Evolutionary conservation across 2,113 vertebrate species (phyloP).

Genomic region (Orcinus orca): DNA sequence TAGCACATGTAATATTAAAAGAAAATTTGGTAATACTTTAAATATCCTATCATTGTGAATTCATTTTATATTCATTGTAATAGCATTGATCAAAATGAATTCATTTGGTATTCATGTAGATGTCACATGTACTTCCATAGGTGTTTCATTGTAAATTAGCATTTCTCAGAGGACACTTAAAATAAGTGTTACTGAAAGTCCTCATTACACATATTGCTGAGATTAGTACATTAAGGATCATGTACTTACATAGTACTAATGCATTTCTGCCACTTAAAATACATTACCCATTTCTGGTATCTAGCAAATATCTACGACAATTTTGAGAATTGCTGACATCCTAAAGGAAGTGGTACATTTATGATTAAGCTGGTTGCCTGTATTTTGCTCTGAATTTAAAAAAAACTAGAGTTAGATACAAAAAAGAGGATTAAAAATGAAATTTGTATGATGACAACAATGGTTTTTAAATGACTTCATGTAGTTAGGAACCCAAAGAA

Average conservation of each 20-base stretch:
- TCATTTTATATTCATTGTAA: conserved; percentile 85
- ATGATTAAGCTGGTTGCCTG: conserved; percentile 79
- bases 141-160: conserved; percentile 90
- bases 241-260: conserved; percentile 87
- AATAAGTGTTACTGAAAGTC: conserved; percentile 90
- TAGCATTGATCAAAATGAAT: conserved; percentile 90
- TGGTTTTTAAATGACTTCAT: conserved; percentile 59
- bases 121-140: conserved; percentile 89
- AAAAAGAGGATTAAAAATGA: conserved; percentile 60
- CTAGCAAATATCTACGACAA: conserved; percentile 84
- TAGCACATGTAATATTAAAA: conserved; percentile 78
- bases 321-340: conserved; percentile 86
- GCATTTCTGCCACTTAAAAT: conserved; percentile 87
- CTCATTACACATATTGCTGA: conserved; percentile 88
- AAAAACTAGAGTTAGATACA: conserved; percentile 49
- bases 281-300: conserved; percentile 85
- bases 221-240: conserved; percentile 89
- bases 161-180: conserved; percentile 91
- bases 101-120: conserved; percentile 89
- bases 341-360: conserved; percentile 81
- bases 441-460: conserved; percentile 50
- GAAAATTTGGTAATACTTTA: conserved; percentile 78
- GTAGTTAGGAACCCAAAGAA: not conserved
- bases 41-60: conserved; percentile 81
- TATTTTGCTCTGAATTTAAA: conserved; percentile 74